Percentiles rank a stretch among this genome's conserved stretches.
These are phyloP conservation scores for Fistularia commersonii DNA, from an alignment of 2,797 vertebrate species.

Conservation along the genomic window DNA sequence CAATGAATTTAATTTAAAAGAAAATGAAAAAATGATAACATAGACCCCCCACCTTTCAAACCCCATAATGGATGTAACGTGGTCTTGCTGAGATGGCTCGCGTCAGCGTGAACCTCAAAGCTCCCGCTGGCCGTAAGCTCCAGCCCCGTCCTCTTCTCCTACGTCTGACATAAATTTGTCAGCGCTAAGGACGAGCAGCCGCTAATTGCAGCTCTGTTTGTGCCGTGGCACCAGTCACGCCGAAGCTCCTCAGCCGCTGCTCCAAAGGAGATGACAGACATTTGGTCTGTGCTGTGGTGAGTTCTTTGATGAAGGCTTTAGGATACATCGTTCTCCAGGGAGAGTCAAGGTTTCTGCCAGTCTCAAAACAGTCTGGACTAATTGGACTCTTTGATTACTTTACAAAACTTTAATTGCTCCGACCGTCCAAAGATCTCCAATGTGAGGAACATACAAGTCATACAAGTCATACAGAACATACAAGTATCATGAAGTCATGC, in stretches of 20 bases:
- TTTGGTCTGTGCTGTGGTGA: neutral
- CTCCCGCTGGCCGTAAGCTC: too few relatives aligned
- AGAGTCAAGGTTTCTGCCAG: conserved; percentile 1
- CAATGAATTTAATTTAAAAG: too few relatives aligned
- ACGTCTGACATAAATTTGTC: too few relatives aligned
- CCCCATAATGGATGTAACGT: neutral
- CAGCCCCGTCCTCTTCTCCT: too few relatives aligned
- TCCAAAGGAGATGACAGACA: conserved; percentile 22
- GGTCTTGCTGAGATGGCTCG: neutral
- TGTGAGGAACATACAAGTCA: too few relatives aligned
- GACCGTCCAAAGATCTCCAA: too few relatives aligned
- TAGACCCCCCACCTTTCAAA: too few relatives aligned
- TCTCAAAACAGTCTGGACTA: neutral
- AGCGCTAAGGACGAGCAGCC: neutral
- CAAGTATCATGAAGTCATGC: too few relatives aligned
- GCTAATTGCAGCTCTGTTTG: conserved; percentile 34
- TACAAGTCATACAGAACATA: too few relatives aligned
- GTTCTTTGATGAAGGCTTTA: neutral
- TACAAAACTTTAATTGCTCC: neutral
- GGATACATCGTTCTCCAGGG: neutral
- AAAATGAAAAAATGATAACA: too few relatives aligned
- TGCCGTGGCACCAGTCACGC: conserved; percentile 17
- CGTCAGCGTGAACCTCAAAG: too few relatives aligned
- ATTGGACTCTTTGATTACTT: conserved; percentile 3
- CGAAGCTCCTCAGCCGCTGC: conserved; percentile 14